phyloP scores from a whole-genome alignment of 2,888 invertebrate genomes.

The Lapara coniferarum region DNA sequence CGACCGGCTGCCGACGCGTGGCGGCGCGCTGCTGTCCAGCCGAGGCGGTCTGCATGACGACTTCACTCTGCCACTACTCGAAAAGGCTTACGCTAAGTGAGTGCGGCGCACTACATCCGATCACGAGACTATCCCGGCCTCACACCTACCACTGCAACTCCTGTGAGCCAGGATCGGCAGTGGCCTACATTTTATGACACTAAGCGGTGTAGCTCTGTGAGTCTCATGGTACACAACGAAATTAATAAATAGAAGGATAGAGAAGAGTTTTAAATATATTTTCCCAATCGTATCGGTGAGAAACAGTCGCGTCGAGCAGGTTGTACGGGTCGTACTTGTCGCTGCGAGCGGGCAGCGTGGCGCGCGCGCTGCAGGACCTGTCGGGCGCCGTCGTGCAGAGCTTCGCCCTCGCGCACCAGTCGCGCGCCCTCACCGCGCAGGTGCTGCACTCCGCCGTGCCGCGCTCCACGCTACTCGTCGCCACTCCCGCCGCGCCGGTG shows the following conservation, averaged over 20 bases:
- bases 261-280: too few species aligned
- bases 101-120: slow-evolving; percentile 34
- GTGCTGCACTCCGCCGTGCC: slow-evolving; percentile 88
- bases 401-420: slow-evolving; percentile 86
- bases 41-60: slow-evolving; percentile 81
- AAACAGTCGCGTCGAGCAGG: slow-evolving; percentile 55
- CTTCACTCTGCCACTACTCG: slow-evolving; percentile 90
- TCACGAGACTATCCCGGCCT: too few species aligned
- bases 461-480: slow-evolving; percentile 87
- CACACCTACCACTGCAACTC: too few species aligned
- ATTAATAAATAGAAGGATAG: too few species aligned
- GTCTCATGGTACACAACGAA: too few species aligned
- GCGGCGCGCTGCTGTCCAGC: slow-evolving; percentile 85
- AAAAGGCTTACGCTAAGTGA: slow-evolving; percentile 92
- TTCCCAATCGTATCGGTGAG: not conserved
- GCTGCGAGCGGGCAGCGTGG: slow-evolving; percentile 81
- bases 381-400: slow-evolving; percentile 91
- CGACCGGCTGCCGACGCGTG: slow-evolving; percentile 88
- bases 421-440: slow-evolving; percentile 86
- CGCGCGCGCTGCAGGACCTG: slow-evolving; percentile 88
- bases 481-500: slow-evolving; percentile 43
- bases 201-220: too few species aligned
- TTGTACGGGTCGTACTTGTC: slow-evolving; percentile 88
- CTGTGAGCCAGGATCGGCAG: too few species aligned
- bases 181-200: too few species aligned